A percentile compares a stretch with the other conserved stretches of the same genome.
These are phyloP conservation scores for Hesperia comma DNA, from an alignment of 2,888 invertebrate genomes.

Conservation along the genomic window DNA sequence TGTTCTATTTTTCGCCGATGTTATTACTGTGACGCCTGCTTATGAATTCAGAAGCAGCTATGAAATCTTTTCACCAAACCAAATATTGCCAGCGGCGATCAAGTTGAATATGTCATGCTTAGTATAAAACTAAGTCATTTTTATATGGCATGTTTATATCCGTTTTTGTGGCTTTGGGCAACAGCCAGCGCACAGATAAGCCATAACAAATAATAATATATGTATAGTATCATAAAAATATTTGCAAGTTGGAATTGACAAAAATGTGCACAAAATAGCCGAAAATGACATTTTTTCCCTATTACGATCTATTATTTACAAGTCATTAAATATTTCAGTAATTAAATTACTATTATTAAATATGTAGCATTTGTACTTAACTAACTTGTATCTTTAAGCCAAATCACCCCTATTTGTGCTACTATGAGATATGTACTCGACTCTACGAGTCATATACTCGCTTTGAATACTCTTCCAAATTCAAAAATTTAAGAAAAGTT, in stretches of 20 bases:
- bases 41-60: background rate
- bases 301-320: no score
- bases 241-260: background rate
- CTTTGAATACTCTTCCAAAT: background rate
- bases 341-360: no score
- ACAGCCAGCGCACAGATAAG: slow-evolving; percentile 28
- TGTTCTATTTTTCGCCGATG: background rate
- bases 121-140: slow-evolving; percentile 15
- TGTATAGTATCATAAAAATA: slow-evolving; percentile 21
- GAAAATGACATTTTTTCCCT: no score
- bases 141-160: background rate
- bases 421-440: background rate
- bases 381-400: background rate
- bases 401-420: no score
- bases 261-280: background rate
- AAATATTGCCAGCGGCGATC: slow-evolving; percentile 1
- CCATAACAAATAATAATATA: slow-evolving; percentile 31
- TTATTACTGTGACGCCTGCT: background rate
- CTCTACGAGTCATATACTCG: background rate
- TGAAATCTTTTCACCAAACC: background rate
- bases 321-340: no score
- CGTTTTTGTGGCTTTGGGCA: slow-evolving; percentile 33
- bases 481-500: slow-evolving; percentile 3
- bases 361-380: no score
- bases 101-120: slow-evolving; percentile 5